Evolutionary conservation across 1,140 invertebrate genomes (phyloP).

Genomic region (Nasonia longicornis): DNA sequence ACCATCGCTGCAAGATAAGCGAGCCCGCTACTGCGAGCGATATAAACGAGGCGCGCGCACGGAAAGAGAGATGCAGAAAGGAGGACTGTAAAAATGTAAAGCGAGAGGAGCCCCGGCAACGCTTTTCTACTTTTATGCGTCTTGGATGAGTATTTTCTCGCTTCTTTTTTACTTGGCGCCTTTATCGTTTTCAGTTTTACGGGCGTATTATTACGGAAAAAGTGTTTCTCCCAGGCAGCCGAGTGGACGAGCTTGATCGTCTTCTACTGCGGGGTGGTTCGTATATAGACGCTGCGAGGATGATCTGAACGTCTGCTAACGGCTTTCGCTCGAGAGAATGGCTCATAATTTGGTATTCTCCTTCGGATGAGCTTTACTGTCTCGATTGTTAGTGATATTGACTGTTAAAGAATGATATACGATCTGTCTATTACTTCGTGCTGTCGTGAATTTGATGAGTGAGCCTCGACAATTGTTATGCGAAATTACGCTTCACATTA

Average conservation of each 20-base stretch:
- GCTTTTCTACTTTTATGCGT: background rate
- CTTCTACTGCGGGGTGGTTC: background rate
- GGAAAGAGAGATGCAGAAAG: constrained; percentile 6
- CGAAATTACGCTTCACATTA: too few species aligned
- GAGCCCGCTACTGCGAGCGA: background rate
- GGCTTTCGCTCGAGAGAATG: background rate
- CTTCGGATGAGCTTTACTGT: background rate
- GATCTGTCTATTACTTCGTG: background rate
- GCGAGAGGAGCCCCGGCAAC: background rate
- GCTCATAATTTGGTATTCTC: background rate
- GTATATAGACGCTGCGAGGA: background rate
- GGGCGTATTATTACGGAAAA: constrained; percentile 25
- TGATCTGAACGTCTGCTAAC: background rate
- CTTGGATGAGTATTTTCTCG: constrained; percentile 8
- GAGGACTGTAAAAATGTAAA: constrained; percentile 23
- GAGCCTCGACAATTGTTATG: too few species aligned
- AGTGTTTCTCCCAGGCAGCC: background rate
- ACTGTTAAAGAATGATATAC: background rate
- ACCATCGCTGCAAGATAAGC: constrained; percentile 23
- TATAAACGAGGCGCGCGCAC: background rate
- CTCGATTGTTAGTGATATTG: background rate
- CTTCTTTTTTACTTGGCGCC: background rate
- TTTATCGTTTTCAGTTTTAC: constrained; percentile 22
- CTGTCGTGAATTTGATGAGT: background rate
- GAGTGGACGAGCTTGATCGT: background rate